These are phyloP conservation scores for Psittacula derbiana DNA, from an alignment of 2,797 vertebrate genomes.

Conservation along the genomic window DNA sequence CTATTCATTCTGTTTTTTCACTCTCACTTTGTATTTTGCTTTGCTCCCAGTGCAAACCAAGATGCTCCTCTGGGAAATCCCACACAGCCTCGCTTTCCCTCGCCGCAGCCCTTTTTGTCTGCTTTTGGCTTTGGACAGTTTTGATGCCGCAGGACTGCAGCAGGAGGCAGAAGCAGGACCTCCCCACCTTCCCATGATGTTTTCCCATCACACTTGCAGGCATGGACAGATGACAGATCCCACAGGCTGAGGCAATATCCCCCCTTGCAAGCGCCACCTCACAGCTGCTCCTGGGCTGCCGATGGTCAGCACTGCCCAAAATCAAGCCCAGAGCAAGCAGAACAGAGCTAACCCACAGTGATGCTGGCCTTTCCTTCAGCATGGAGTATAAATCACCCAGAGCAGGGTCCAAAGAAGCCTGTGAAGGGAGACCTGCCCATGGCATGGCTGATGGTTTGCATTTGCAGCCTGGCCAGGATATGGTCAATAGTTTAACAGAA, in stretches of 20 bases:
- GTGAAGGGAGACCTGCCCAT: background rate
- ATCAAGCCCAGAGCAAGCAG: background rate
- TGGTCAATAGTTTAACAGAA: background rate
- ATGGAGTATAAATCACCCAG: background rate
- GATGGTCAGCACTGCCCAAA: background rate
- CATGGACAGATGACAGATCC: background rate
- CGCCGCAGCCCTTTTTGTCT: background rate
- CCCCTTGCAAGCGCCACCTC: background rate
- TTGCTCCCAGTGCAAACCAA: background rate
- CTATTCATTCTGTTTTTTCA: background rate
- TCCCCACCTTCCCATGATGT: background rate
- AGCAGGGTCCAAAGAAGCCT: background rate
- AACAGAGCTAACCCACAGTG: background rate
- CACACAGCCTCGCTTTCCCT: background rate
- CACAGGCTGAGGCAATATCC: accelerated
- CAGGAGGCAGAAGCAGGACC: background rate
- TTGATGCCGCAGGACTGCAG: background rate
- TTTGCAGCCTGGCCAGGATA: background rate
- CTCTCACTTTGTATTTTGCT: background rate
- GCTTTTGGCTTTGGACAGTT: background rate
- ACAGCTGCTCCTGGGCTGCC: background rate
- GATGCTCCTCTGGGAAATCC: background rate
- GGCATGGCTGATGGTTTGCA: background rate
- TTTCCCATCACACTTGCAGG: accelerated
- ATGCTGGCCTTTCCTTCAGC: background rate